Percentiles rank a stretch among this genome's conserved stretches.
Conservation (phyloP, 2,888 invertebrate genomes). For the Polietes domitor region DNA sequence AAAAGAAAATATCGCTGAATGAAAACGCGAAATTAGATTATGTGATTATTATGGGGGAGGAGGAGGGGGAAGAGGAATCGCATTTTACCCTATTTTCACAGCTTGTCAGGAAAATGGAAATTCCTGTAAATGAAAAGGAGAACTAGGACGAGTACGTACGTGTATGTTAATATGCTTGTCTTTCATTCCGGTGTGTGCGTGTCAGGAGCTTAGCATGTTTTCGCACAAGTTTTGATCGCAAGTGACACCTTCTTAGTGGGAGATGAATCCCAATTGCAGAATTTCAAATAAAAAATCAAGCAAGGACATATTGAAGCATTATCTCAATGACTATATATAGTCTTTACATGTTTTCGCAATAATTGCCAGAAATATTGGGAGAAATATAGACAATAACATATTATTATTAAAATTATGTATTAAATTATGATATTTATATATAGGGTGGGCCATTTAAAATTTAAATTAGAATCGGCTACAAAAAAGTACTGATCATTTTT, state of each 20-base stretch:
- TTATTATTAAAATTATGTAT: too few species aligned
- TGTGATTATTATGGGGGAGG: slow-evolving; percentile 15
- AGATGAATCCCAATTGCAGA: too few species aligned
- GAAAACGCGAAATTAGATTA: slow-evolving; percentile 30
- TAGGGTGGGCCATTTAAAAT: too few species aligned
- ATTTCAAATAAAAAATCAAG: too few species aligned
- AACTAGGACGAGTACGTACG: background rate
- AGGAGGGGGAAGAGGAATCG: background rate
- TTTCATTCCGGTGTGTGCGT: background rate
- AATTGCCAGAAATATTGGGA: too few species aligned
- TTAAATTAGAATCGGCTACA: too few species aligned
- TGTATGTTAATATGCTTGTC: background rate
- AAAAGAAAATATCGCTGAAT: background rate
- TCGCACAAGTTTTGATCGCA: background rate
- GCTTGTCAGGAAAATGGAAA: slow-evolving; percentile 27
- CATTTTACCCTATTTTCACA: slow-evolving; percentile 34
- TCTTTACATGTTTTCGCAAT: too few species aligned
- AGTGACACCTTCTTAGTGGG: background rate
- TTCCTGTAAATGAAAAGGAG: background rate
- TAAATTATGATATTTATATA: too few species aligned
- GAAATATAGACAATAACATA: too few species aligned
- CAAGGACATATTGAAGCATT: too few species aligned
- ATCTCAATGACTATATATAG: too few species aligned
- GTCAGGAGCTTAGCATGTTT: background rate
- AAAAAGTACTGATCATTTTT: too few species aligned